These are phyloP conservation scores for Cheilosia pagana DNA, from an alignment of 2,888 invertebrate genomes.

Conservation along the genomic window DNA sequence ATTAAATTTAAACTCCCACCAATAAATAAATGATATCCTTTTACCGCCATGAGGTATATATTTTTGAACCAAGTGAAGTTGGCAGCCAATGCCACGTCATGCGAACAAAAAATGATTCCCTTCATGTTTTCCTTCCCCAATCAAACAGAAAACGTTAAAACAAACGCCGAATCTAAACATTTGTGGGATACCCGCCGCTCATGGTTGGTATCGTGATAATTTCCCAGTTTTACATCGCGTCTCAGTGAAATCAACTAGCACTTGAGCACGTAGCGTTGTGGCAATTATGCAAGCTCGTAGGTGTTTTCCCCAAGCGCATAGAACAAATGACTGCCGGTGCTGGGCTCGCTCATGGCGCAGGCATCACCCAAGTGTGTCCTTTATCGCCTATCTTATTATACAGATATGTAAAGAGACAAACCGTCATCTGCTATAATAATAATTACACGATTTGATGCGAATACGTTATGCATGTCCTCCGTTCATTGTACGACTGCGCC, in stretches of 20 bases:
- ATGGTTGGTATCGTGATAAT: slow-evolving; percentile 60
- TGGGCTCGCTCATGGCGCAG: neutral
- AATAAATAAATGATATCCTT: too few relatives aligned
- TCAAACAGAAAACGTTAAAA: neutral
- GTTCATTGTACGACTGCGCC: slow-evolving; percentile 20
- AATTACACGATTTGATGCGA: slow-evolving; percentile 24
- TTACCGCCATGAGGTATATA: too few relatives aligned
- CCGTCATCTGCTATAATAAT: slow-evolving; percentile 15
- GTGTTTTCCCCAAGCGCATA: slow-evolving; percentile 61
- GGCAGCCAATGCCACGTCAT: too few relatives aligned
- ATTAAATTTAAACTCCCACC: too few relatives aligned
- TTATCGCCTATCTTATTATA: neutral
- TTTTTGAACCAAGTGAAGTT: too few relatives aligned
- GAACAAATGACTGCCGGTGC: slow-evolving; percentile 21
- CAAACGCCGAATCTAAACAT: neutral
- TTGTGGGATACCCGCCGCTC: slow-evolving; percentile 37
- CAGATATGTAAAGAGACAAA: neutral
- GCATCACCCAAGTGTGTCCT: slow-evolving; percentile 12
- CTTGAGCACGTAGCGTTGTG: slow-evolving; percentile 78
- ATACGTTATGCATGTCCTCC: neutral
- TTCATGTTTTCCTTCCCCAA: neutral
- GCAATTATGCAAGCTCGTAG: slow-evolving; percentile 77
- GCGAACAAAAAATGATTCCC: too few relatives aligned
- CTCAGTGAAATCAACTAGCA: slow-evolving; percentile 66
- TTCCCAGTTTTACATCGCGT: slow-evolving; percentile 62